Evolutionary conservation across 1,140 invertebrate species (phyloP), one percentile per base, ranked within the genome.

Genomic region (Himalopsyche phryganea): DNA sequence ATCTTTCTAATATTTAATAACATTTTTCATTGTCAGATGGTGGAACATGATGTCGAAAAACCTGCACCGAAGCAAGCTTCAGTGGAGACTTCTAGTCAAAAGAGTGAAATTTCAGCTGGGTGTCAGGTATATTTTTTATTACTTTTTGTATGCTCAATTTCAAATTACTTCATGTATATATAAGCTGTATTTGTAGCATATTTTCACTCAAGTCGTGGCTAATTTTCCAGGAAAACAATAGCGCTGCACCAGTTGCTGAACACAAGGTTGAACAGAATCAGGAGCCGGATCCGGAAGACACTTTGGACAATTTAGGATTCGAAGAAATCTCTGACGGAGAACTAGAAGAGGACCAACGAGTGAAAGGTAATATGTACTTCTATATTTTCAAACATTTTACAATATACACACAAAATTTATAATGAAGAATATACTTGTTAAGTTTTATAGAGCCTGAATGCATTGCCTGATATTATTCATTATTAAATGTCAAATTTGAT

Each of bases 321-420:
- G 90, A 93, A 75, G 90, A 92, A 78, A 92, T 92, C 64, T 92
- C 90, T 15, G 90, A 93, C 73, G 90, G 91, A 54, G 90, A 93
- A 70, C 71, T 92, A 6, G 90, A 91, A 69, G 89, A 92, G 71
- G 89, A 91, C 62, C 62, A 73, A 53, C 74, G 58, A 36, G 49
- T 49, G 5, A 64, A 64, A 60, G 61, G 61, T 64, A 41, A 19
- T 1, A 33, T 42, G 9, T 33, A 19, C 19, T 14, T 50, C 1
- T 9, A 50, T 50, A n/a, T n/a, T n/a, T n/a, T n/a, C n/a, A n/a
- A n/a, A n/a, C n/a, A n/a, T n/a, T n/a, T n/a, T n/a, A n/a, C n/a
- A n/a, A n/a, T n/a, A n/a, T n/a, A n/a, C n/a, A n/a, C n/a, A n/a
- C n/a, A n/a, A n/a, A n/a, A n/a, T n/a, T n/a, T n/a, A n/a, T n/a